These are phyloP conservation scores for Pararge aegeria DNA, from an alignment of 1,140 invertebrate genomes.

Conservation along the genomic window DNA sequence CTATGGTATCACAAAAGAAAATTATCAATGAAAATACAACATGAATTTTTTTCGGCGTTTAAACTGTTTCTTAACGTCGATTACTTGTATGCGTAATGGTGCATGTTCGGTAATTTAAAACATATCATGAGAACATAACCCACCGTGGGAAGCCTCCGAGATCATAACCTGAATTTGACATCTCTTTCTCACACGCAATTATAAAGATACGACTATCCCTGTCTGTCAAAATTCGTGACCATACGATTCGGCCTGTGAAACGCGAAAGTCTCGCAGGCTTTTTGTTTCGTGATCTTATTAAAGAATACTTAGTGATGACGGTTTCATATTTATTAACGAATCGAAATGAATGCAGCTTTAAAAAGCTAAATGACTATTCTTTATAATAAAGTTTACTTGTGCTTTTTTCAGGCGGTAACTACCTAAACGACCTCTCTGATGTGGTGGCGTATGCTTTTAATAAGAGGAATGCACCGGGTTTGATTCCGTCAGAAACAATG, in stretches of 20 bases:
- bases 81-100: slow-evolving; percentile 13
- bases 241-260: slow-evolving; percentile 47
- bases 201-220: slow-evolving; percentile 27
- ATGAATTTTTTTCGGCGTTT: background rate
- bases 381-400: too few species aligned
- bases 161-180: slow-evolving; percentile 30
- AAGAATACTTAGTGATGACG: slow-evolving; percentile 10
- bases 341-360: background rate
- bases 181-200: slow-evolving; percentile 27
- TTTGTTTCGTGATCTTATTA: slow-evolving; percentile 24
- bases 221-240: slow-evolving; percentile 57
- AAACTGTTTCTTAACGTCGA: background rate
- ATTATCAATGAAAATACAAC: background rate
- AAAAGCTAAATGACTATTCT: too few species aligned
- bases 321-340: slow-evolving; percentile 5
- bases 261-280: slow-evolving; percentile 29
- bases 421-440: too few species aligned
- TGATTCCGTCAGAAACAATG: too few species aligned
- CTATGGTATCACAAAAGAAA: too few species aligned
- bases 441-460: too few species aligned
- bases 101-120: slow-evolving; percentile 31
- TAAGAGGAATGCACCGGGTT: too few species aligned
- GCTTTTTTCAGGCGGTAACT: too few species aligned
- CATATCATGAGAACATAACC: slow-evolving; percentile 33
- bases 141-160: slow-evolving; percentile 46